Evolutionary conservation across 1,140 invertebrate species (phyloP), one percentile per base, ranked within the genome.

Genomic region (Drosophila willistoni): DNA sequence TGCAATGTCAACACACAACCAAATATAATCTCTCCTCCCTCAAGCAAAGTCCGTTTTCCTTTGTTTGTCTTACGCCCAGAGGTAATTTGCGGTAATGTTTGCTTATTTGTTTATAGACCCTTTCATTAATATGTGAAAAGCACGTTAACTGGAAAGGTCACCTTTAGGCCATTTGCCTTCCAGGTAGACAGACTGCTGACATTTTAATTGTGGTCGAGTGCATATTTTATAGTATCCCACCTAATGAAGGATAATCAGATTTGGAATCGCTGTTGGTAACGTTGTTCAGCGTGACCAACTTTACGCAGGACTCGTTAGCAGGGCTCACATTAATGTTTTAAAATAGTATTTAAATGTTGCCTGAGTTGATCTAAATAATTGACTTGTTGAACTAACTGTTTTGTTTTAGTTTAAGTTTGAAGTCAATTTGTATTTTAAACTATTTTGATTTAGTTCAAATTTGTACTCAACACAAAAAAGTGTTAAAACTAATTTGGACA

Each of bases 1-100:
- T 87, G 81, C 79, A 87, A 87, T 80, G 76, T 79, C 81, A 86
- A 86, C 84, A 85, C 56, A 63, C 56, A 72, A 73, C 62, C 68
- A 70, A 77, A 55, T 51, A 47, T 54, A 36, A 65, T 66, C 33
- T 64, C 17, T 22, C 17, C 44, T 12, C 44, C 10, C 44, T 22
- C 17, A 12, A 51, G 44, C 44, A 10, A 5, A 12, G 19, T 7
- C 17, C 44, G 44, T 22, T 12, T 22, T 36, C 54, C 44, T 56
- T 68, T 86, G 79, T 87, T 83, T 72, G 68, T 68, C 64, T 61
- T 14, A 22, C 44, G 44, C 44, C 44, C 44, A 51, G 64, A 79
- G 83, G 73, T 86, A 82, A 87, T 86, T 86, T 64, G 62, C 62
- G 54, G 42, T 51, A 68, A 71, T 70, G 67, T 69, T 66, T 73